Evolutionary conservation across 2,888 invertebrate genomes (phyloP), one percentile per base, ranked within the genome.

Genomic region (Zygaena filipendulae): DNA sequence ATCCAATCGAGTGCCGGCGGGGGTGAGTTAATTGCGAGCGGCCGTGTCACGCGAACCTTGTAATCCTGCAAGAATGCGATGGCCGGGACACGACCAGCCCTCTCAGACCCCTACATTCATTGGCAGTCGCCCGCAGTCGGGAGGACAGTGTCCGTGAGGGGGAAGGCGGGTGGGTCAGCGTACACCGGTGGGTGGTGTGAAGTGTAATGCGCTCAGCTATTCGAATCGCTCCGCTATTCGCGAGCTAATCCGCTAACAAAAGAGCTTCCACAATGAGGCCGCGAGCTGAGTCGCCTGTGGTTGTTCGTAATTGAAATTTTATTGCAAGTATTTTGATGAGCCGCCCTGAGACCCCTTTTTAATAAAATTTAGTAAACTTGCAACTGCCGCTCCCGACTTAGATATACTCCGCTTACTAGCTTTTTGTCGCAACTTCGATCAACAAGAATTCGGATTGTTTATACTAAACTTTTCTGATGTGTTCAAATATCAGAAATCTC

Each of bases 161-260:
- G 24, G 19, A 3, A n/a, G 11, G 14, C 6, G 5, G 27, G 9
- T 23, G 27, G 21, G n/a, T n/a, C n/a, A n/a, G n/a, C 27, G 52
- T 59, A 60, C 52, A 46, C 45, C 45, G 47, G 59, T 56, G 59
- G 60, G 59, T 56, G 52, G 55, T 54, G 55, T 57, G 52, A 43
- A 47, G 51, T 57, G 54, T 61, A 58, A 56, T 59, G 44, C 51
- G 46, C 55, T 52, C 52, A 58, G 60, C 55, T 58, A 52, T 56
- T 50, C 47, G 53, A 52, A 52, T 49, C 16, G 38, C 39, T 34
- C 23, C 33, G 38, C 35, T 40, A 40, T 36, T 40, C 38, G 38
- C 36, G 39, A 33, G 48, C 47, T 49, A 49, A 49, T 47, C 49
- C 47, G 42, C 41, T 38, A 44, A 49, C 49, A 49, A 48, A 45